Conservation (phyloP, 2,888 invertebrate species). For the Actias luna region DNA sequence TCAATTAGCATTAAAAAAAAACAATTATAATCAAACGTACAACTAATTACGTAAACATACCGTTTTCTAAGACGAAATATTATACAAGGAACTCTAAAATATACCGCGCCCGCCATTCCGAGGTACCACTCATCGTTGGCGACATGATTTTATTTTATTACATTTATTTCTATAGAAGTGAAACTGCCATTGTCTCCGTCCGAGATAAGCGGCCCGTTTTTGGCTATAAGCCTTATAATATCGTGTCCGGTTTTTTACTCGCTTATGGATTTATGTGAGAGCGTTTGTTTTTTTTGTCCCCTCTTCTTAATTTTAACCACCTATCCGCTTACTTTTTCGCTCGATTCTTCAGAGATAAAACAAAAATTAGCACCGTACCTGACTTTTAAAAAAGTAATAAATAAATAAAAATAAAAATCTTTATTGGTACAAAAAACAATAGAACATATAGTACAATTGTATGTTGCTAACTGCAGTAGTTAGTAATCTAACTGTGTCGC, state of each 20-base stretch:
- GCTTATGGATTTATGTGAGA: slow-evolving; percentile 19
- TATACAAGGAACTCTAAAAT: slow-evolving; percentile 10
- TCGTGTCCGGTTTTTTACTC: slow-evolving; percentile 16
- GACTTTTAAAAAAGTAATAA: no score
- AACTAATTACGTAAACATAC: no score
- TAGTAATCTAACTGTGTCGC: no score
- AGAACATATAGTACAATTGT: no score
- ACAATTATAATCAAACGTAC: no score
- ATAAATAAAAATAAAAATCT: no score
- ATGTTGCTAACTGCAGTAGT: no score
- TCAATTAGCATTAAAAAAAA: no score
- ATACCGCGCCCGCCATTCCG: background rate
- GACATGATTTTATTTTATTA: slow-evolving; percentile 29
- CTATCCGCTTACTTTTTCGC: background rate
- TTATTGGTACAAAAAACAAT: no score
- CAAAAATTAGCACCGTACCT: background rate
- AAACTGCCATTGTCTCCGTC: slow-evolving; percentile 24
- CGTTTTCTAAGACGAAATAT: no score
- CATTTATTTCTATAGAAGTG: slow-evolving; percentile 33
- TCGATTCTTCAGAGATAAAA: background rate
- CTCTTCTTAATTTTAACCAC: slow-evolving; percentile 10
- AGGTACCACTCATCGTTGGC: slow-evolving; percentile 30
- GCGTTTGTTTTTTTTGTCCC: slow-evolving; percentile 8
- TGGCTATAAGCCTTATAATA: slow-evolving; percentile 14
- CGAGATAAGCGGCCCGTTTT: slow-evolving; percentile 22